Conservation (phyloP, 1,140 invertebrate genomes). For the Ylistrum balloti region DNA sequence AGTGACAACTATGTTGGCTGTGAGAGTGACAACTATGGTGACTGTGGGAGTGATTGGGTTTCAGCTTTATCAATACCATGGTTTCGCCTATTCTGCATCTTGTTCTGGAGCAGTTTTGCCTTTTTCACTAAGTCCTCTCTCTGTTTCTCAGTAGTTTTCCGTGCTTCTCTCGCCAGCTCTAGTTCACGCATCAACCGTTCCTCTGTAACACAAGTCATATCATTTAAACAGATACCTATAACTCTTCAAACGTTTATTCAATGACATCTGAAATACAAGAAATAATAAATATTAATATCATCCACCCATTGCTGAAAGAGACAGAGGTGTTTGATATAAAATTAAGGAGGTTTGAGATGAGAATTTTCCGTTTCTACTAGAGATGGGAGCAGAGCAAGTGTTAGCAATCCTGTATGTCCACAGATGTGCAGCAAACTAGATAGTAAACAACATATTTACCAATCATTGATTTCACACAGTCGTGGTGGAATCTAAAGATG, state of each 20-base stretch:
- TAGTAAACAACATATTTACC: no score
- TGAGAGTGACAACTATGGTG: no score
- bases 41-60: no score
- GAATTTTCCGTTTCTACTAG: neutral
- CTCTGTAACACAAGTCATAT: conserved; percentile 67
- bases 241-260: conserved; percentile 9
- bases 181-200: conserved; percentile 75
- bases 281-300: conserved; percentile 30
- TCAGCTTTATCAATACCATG: conserved; percentile 69
- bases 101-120: conserved; percentile 80
- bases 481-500: no score
- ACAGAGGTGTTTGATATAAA: neutral
- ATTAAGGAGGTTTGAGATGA: neutral
- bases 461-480: no score
- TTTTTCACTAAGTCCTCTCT: conserved; percentile 81
- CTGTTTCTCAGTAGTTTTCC: conserved; percentile 75
- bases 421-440: no score
- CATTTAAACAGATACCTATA: neutral
- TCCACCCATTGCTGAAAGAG: neutral
- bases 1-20: no score
- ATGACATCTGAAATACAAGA: neutral
- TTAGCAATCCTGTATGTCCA: no score
- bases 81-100: conserved; percentile 80
- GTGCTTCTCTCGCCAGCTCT: conserved; percentile 71
- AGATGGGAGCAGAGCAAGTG: neutral